Percentiles rank a stretch among this genome's conserved stretches.
Evolutionary conservation across 2,113 vertebrate genomes (phyloP).

Genomic region (Eubucco bourcierii): DNA sequence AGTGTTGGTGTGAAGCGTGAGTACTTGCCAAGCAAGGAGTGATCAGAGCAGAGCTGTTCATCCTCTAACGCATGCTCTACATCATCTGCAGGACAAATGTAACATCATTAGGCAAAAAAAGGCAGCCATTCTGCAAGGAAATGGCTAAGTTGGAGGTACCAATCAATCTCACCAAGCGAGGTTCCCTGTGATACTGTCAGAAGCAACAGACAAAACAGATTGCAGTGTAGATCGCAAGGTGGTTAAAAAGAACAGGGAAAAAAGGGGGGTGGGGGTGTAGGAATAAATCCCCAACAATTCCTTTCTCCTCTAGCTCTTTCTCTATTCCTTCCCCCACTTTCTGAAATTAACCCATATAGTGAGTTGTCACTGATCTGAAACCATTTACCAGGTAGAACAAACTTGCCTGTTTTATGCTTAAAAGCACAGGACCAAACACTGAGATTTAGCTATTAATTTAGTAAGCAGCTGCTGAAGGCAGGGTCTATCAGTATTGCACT

Average conservation of each 20-base stretch:
- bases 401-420: background rate
- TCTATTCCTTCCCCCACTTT: background rate
- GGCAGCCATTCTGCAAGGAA: conserved; percentile 87
- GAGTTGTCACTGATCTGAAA: background rate
- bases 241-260: background rate
- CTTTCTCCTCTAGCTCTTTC: background rate
- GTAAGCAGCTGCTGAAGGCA: background rate
- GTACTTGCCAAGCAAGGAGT: conserved; percentile 90
- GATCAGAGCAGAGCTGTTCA: conserved; percentile 83
- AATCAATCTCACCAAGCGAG: conserved; percentile 87
- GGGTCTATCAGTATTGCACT: background rate
- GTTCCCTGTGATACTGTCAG: conserved; percentile 85
- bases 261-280: fast-evolving
- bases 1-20: conserved; percentile 81
- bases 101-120: conserved; percentile 90
- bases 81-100: conserved; percentile 92
- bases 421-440: background rate
- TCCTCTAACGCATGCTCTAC: conserved; percentile 74
- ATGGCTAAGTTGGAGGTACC: conserved; percentile 84
- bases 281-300: background rate
- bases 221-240: conserved; percentile 63
- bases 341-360: background rate
- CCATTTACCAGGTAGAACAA: background rate
- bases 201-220: conserved; percentile 78
- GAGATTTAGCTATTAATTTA: background rate